Percentiles rank a stretch among this genome's conserved stretches.
Evolutionary conservation across 2,113 vertebrate genomes (phyloP).

Genomic region (Merops nubicus): DNA sequence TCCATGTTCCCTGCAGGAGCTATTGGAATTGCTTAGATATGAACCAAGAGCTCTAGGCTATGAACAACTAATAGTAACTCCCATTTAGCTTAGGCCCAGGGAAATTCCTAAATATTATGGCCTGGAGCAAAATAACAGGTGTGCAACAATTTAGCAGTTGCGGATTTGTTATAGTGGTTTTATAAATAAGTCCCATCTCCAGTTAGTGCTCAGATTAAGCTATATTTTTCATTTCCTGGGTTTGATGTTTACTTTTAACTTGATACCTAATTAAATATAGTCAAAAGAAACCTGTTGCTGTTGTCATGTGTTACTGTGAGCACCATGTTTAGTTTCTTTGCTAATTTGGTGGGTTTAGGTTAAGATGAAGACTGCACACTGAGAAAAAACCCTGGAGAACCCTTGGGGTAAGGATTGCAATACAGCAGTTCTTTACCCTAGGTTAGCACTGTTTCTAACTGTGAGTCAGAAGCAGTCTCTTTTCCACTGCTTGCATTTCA

Average conservation of each 20-base stretch:
- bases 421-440: not conserved
- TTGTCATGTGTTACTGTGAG: not conserved
- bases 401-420: not conserved
- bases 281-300: constrained; percentile 28
- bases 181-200: not conserved
- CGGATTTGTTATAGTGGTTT: not conserved
- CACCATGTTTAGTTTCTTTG: not conserved
- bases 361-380: not conserved
- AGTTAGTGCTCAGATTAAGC: not conserved
- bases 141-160: not conserved
- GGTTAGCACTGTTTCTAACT: not conserved
- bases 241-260: not conserved
- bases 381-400: not conserved
- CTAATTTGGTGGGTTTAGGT: not conserved
- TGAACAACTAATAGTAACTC: not conserved
- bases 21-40: not conserved
- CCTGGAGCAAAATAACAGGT: not conserved
- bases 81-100: not conserved
- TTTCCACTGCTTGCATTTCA: not conserved
- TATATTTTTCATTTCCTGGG: not conserved
- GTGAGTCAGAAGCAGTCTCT: not conserved
- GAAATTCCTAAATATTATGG: not conserved
- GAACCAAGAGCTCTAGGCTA: not conserved
- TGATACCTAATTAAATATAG: not conserved
- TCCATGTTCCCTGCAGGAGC: not conserved